A percentile compares a stretch with the other conserved stretches of the same genome.
phyloP scores from a whole-genome alignment of 2,797 vertebrate genomes.

The Staurois parvus region DNA sequence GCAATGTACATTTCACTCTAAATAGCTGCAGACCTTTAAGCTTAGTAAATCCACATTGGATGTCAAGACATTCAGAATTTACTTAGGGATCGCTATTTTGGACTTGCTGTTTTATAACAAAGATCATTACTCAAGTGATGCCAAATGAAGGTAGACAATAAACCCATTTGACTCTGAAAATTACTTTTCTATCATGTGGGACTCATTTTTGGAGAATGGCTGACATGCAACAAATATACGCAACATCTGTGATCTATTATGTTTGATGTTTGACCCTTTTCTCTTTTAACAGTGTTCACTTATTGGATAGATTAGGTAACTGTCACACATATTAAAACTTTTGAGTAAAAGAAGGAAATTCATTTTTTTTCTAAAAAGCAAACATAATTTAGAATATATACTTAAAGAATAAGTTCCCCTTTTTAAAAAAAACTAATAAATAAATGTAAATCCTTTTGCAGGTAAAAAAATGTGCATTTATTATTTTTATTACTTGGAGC shows the following conservation, averaged over 20 bases:
- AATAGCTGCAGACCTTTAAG: constrained; percentile 24
- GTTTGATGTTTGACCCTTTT: constrained; percentile 20
- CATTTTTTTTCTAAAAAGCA: not conserved
- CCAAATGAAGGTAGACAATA: constrained; percentile 30
- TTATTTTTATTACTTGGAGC: no score
- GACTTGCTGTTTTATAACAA: not conserved
- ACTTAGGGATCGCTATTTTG: constrained; percentile 16
- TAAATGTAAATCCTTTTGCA: no score
- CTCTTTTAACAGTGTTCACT: not conserved
- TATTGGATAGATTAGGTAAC: constrained; percentile 7
- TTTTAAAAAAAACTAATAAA: no score
- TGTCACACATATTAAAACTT: constrained; percentile 12
- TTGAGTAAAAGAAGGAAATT: not conserved
- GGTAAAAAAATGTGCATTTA: no score
- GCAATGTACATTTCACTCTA: constrained; percentile 12
- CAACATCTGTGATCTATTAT: constrained; percentile 35
- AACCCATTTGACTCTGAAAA: constrained; percentile 43
- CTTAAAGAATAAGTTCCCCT: no score
- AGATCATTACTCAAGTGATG: constrained; percentile 21
- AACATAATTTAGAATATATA: not conserved
- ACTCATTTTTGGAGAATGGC: constrained; percentile 9
- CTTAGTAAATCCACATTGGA: constrained; percentile 20
- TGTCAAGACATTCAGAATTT: constrained; percentile 24
- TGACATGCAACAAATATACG: not conserved
- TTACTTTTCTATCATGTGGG: constrained; percentile 28